phyloP scores from a whole-genome alignment of 2,888 invertebrate genomes.

The Alsophila aescularia region DNA sequence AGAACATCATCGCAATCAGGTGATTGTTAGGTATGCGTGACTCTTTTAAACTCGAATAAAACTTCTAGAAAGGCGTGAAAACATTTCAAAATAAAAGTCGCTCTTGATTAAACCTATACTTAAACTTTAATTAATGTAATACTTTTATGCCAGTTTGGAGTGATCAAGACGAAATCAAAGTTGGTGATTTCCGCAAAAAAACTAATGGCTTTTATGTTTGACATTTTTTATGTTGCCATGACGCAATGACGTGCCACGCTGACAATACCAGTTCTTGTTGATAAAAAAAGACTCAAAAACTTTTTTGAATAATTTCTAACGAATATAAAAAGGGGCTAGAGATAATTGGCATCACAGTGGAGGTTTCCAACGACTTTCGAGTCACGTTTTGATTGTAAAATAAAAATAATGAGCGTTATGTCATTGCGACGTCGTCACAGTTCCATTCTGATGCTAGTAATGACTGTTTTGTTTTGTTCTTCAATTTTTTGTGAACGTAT shows the following conservation, averaged over 20 bases:
- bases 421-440: constrained; percentile 19
- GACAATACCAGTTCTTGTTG: neutral
- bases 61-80: neutral
- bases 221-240: neutral
- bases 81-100: neutral
- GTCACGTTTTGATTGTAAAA: constrained; percentile 33
- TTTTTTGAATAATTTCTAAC: constrained; percentile 11
- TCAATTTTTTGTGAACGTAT: too few relatives aligned
- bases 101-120: neutral
- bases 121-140: neutral
- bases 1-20: constrained; percentile 22
- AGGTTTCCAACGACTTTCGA: constrained; percentile 32
- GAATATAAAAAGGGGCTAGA: constrained; percentile 22
- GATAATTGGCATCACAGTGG: constrained; percentile 28
- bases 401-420: constrained; percentile 28
- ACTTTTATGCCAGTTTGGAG: neutral
- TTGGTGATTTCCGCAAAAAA: too few relatives aligned
- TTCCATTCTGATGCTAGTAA: constrained; percentile 2
- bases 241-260: neutral
- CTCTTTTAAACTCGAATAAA: constrained; percentile 3
- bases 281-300: neutral
- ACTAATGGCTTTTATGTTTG: neutral
- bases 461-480: neutral
- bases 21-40: constrained; percentile 13
- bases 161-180: neutral